Conservation (phyloP, 2,113 vertebrate species). For the Nycticebus coucang region DNA sequence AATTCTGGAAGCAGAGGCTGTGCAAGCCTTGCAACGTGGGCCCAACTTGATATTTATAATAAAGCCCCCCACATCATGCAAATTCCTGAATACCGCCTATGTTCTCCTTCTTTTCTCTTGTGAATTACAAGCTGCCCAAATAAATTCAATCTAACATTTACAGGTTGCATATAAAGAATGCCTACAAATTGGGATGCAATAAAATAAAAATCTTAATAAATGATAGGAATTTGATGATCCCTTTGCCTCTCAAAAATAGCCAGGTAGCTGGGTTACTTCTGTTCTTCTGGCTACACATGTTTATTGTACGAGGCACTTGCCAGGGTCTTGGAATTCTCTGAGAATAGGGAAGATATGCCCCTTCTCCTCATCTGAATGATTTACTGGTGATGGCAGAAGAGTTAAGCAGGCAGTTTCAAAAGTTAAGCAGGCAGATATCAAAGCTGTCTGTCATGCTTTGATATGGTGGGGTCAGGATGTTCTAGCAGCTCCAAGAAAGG, state of each 20-base stretch:
- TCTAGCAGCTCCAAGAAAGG: slow-evolving; percentile 2
- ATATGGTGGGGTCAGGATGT: background rate
- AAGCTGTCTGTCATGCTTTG: background rate
- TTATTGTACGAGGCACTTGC: background rate
- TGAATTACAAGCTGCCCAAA: background rate
- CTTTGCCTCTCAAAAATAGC: background rate
- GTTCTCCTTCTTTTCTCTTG: background rate
- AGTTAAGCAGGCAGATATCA: background rate
- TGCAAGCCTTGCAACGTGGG: background rate
- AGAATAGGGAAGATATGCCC: background rate
- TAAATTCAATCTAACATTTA: background rate
- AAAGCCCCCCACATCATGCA: background rate
- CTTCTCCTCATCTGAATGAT: accelerated
- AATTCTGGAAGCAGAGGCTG: background rate
- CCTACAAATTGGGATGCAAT: background rate
- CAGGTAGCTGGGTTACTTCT: background rate
- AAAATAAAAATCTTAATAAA: background rate
- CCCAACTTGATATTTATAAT: background rate
- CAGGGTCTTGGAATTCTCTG: background rate
- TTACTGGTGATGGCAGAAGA: background rate
- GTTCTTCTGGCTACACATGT: background rate
- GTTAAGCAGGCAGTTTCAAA: background rate
- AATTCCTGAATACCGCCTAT: background rate
- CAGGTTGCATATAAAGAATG: background rate
- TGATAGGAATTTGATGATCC: background rate